A percentile compares a stretch with the other conserved stretches of the same genome.
These are phyloP conservation scores for Nycteola revayana DNA, from an alignment of 2,888 invertebrate genomes.

Conservation along the genomic window DNA sequence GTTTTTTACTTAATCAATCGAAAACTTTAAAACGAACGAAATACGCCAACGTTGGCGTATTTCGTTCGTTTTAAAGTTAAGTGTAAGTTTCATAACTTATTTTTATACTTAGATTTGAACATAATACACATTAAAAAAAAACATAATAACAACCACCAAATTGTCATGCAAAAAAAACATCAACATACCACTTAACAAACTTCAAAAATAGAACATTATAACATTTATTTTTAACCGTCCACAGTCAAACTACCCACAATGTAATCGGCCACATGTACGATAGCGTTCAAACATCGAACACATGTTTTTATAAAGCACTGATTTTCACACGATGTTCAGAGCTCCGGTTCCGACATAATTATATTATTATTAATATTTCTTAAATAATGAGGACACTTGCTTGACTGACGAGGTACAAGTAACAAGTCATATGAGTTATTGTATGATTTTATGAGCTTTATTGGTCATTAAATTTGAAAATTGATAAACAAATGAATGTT, in stretches of 20 bases:
- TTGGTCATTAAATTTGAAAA: conserved; percentile 12
- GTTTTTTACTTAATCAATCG: no score
- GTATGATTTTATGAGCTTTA: conserved; percentile 21
- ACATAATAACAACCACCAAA: no score
- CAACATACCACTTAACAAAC: no score
- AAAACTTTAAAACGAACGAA: no score
- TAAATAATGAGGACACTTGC: conserved; percentile 30
- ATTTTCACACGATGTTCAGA: conserved; percentile 45
- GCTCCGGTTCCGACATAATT: conserved; percentile 28
- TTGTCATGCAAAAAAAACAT: no score
- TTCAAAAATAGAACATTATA: not conserved
- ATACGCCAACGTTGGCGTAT: no score
- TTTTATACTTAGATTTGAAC: no score
- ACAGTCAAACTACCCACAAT: conserved; percentile 3
- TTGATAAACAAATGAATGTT: conserved; percentile 14
- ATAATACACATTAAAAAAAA: no score
- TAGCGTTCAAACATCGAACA: conserved; percentile 22
- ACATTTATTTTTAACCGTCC: conserved; percentile 12
- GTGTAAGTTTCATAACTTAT: no score
- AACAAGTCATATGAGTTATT: conserved; percentile 20
- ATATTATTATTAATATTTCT: conserved; percentile 30
- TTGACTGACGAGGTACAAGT: conserved; percentile 32
- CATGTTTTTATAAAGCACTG: conserved; percentile 32
- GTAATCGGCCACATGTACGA: conserved; percentile 7
- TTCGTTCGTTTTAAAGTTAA: no score